Base-by-base conservation (phyloP, 2,113 vertebrate species). In the Laterallus jamaicensis region DNA sequence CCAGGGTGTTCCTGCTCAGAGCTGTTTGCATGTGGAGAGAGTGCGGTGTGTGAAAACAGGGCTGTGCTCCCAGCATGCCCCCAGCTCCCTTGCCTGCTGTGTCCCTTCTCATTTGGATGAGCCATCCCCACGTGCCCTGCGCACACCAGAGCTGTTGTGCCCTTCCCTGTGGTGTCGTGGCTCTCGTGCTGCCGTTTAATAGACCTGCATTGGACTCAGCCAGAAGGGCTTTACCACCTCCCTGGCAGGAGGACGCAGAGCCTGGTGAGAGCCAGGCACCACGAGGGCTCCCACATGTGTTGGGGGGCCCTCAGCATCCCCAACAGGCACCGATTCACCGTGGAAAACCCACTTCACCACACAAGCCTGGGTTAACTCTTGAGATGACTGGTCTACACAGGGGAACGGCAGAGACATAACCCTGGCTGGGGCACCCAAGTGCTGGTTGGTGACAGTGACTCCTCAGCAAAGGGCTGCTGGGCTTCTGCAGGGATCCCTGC, bases 111-210 rank as follows among this genome's bases (percentile, higher is more conserved):
- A 3, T 60, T 15, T 29, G 32, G 22, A 37, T 1, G 3, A 64
- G 32, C 18, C 42, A 55, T 5, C 14, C 12, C 6, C 28, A 24
- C 21, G 26, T 24, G 9, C 7, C 8, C 47, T 3, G 6, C 15
- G 21, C 11, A 44, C 58, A 12, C 2, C 0, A 2, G 20, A 13
- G 59, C 37, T 55, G 37, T n/a, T 68, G 54, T 44, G 58, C 63
- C 49, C 13, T 37, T 58, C 32, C 9, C 39, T 50, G n/a, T 1
- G 2, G 21, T 1, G 1, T 21, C 0, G 0, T 28, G 25, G n/a
- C 9, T 68, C 28, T 60, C 44, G 17, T 4, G 2, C 24, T 40
- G 29, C 54, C 44, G 5, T 28, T 64, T 68, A 44, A 32, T 7
- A 83, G 37, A 17, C 77, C 28, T 25, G 37, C 49, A 55, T 3